Conservation (phyloP, 2,888 invertebrate species). For the Dolichomitus sp. region DNA sequence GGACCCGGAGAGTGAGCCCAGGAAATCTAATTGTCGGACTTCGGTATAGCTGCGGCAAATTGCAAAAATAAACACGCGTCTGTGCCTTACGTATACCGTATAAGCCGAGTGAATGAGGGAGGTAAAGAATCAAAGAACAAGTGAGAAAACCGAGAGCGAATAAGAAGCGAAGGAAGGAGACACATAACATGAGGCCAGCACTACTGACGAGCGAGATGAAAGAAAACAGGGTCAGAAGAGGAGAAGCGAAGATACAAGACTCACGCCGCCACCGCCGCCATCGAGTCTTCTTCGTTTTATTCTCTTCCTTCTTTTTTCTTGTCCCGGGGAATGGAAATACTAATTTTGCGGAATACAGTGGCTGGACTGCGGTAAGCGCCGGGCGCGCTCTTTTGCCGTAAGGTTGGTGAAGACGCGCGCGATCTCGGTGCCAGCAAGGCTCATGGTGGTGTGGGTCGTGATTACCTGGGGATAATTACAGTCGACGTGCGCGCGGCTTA, state of each 20-base stretch:
- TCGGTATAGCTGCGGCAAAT: conserved; percentile 79
- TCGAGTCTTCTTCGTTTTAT: conserved; percentile 59
- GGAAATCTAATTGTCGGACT: conserved; percentile 85
- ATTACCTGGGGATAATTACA: conserved; percentile 86
- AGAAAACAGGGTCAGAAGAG: conserved; percentile 63
- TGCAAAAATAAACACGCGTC: conserved; percentile 84
- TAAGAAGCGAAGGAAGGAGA: conserved; percentile 26
- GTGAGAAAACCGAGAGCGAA: conserved; percentile 48
- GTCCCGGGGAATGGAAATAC: conserved; percentile 84
- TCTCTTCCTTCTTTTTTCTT: conserved; percentile 72
- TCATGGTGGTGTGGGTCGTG: conserved; percentile 84
- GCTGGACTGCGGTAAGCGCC: conserved; percentile 85
- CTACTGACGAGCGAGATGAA: conserved; percentile 35
- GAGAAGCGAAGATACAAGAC: conserved; percentile 54
- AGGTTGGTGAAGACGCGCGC: conserved; percentile 59
- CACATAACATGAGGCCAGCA: conserved; percentile 37
- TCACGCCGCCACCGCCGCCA: conserved; percentile 54
- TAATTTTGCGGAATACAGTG: conserved; percentile 86
- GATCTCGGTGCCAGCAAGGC: conserved; percentile 64
- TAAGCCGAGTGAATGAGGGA: conserved; percentile 74
- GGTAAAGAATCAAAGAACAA: conserved; percentile 70
- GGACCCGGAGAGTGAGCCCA: conserved; percentile 74
- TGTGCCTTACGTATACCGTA: conserved; percentile 60
- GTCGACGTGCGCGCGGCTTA: conserved; percentile 79
- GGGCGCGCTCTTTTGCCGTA: conserved; percentile 70